Evolutionary conservation across 1,140 invertebrate species (phyloP).

Genomic region (Thaumetopoea pityocampa): DNA sequence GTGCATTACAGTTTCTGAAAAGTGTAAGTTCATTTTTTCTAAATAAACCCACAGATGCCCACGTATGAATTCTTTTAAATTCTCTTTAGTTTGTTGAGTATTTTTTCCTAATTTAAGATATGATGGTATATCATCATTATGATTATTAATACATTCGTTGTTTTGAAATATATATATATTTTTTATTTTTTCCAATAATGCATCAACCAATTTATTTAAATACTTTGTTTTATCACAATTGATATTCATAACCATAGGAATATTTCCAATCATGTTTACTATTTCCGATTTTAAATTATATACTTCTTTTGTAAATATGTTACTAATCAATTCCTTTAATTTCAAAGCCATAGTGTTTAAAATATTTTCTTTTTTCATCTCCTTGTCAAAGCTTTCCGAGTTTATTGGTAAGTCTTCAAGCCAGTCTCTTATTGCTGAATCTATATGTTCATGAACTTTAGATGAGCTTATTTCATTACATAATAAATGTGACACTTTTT

Average conservation of each 20-base stretch:
- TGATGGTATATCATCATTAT: too few relatives aligned
- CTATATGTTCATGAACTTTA: constrained; percentile 1
- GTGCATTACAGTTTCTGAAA: constrained; percentile 8
- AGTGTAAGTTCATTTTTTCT: constrained; percentile 12
- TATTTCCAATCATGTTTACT: neutral
- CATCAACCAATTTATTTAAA: constrained; percentile 2
- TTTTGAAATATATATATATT: neutral
- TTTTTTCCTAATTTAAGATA: constrained; percentile 17
- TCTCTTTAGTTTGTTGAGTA: constrained; percentile 26
- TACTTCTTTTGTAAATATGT: constrained; percentile 1
- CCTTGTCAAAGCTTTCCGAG: neutral
- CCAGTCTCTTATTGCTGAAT: constrained; percentile 6
- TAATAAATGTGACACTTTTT: too few relatives aligned
- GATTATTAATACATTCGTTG: neutral
- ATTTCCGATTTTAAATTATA: constrained; percentile 3
- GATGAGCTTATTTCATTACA: neutral
- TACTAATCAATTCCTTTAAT: constrained; percentile 1
- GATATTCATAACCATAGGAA: constrained; percentile 3
- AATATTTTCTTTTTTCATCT: neutral
- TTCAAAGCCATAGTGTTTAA: neutral
- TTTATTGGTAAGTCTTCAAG: neutral
- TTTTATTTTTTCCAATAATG: constrained; percentile 1
- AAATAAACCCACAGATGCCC: constrained; percentile 21
- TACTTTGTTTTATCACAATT: neutral
- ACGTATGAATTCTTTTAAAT: constrained; percentile 26